Evolutionary conservation across 2,888 invertebrate genomes (phyloP).

Genomic region (Drosophila borealis): DNA sequence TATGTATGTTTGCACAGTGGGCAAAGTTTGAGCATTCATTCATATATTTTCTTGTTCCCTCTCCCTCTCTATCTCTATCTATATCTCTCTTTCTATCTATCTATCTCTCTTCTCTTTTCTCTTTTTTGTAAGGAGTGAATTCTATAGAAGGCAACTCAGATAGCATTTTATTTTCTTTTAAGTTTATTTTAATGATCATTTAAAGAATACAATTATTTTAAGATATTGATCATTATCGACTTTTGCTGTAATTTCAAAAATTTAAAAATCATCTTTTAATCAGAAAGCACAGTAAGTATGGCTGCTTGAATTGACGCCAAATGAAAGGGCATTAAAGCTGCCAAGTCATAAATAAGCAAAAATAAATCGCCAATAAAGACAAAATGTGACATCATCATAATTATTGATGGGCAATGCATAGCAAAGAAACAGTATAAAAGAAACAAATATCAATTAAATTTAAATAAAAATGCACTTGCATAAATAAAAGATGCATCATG

Average conservation of each 20-base stretch:
- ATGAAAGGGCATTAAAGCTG: slow-evolving; percentile 13
- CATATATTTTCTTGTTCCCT: no score
- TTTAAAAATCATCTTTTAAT: no score
- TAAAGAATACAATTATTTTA: not conserved
- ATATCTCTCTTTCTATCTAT: no score
- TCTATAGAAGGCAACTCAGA: no score
- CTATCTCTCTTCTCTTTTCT: not conserved
- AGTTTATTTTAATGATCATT: no score
- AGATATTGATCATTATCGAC: not conserved
- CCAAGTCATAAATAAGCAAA: slow-evolving; percentile 38
- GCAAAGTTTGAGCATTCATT: no score
- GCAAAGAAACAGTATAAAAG: not conserved
- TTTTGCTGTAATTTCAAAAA: no score
- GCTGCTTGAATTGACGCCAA: slow-evolving; percentile 36
- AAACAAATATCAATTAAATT: slow-evolving; percentile 68
- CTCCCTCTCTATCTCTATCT: no score
- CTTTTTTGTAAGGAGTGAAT: no score
- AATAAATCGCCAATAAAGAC: slow-evolving; percentile 21
- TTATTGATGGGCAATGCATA: slow-evolving; percentile 25
- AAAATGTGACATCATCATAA: slow-evolving; percentile 27
- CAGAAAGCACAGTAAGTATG: not conserved
- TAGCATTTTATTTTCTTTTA: no score
- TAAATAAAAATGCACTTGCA: slow-evolving; percentile 73
- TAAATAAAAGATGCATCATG: slow-evolving; percentile 52
- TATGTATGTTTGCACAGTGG: no score